phyloP scores from a whole-genome alignment of 2,888 invertebrate species.

The Tinea trinotella region DNA sequence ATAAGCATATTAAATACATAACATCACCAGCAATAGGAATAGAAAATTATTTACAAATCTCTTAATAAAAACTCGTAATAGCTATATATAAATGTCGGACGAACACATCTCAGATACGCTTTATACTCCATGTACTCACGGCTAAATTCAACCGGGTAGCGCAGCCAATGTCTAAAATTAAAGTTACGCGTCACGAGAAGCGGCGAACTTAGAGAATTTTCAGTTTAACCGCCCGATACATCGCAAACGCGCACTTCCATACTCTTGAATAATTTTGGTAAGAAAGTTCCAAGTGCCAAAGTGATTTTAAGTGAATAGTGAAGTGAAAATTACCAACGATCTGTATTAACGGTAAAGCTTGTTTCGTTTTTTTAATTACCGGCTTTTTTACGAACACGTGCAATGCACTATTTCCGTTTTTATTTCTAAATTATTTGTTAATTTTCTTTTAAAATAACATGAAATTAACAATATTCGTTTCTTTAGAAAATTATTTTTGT shows the following conservation, averaged over 20 bases:
- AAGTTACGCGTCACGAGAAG: slow-evolving; percentile 47
- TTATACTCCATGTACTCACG: slow-evolving; percentile 71
- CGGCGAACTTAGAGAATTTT: slow-evolving; percentile 48
- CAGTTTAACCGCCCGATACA: slow-evolving; percentile 61
- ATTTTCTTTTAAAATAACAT: too few species aligned
- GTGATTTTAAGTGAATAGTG: slow-evolving; percentile 60
- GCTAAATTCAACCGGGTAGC: slow-evolving; percentile 74
- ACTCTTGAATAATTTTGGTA: slow-evolving; percentile 44
- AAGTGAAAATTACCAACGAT: slow-evolving; percentile 27
- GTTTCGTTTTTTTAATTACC: not conserved
- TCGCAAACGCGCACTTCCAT: slow-evolving; percentile 55
- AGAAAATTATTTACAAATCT: slow-evolving; percentile 51
- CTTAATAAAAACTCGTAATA: slow-evolving; percentile 68
- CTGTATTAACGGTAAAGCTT: not conserved
- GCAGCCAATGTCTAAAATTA: slow-evolving; percentile 77
- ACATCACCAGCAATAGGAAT: not conserved
- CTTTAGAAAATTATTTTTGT: too few species aligned
- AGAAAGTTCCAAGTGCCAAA: slow-evolving; percentile 32
- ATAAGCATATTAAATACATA: not conserved
- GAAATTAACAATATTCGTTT: too few species aligned
- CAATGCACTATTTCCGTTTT: not conserved
- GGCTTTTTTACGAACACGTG: not conserved
- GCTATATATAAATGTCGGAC: slow-evolving; percentile 62
- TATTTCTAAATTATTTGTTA: not conserved
- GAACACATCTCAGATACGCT: slow-evolving; percentile 68